Evolutionary conservation across 2,797 vertebrate genomes (phyloP), one percentile per base, ranked within the genome.

Genomic region (Enteromius viviparus): DNA sequence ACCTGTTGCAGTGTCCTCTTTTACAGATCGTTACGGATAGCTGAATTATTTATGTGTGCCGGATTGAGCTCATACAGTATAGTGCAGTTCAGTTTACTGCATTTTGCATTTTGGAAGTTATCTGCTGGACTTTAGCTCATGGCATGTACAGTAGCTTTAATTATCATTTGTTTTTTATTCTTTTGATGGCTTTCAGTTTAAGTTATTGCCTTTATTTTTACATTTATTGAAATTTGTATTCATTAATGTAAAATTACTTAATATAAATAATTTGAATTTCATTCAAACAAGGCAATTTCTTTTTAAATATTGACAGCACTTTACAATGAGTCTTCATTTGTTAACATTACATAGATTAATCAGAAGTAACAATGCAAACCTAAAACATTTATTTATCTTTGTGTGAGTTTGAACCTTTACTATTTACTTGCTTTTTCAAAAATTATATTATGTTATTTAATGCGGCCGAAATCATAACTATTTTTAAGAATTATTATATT

Each of bases 11-110:
- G 19, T 51, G 64, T 62, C 78, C 83, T 86, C 68, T 23, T 82
- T 82, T 53, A 23, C 65, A 40, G 32, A 82, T 72, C 60, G 53
- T 68, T 74, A 80, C 4, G 11, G 65, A 70, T 45, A 29, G 42
- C 40, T 72, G 69, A 84, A 85, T 87, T 82, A 87, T 82, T 87
- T 23, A 82, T 70, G 55, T 10, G 17, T 42, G 34, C 23, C 6
- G 60, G 34, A 76, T 55, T 32, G 37, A n/a, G 64, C 17, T 55
- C 34, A 14, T 11, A 40, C 45, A 14, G 21, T 82, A 53, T 12
- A 37, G 6, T 40, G 12, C 42, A 34, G 51, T 55, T 58, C 11
- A 23, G 72, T 71, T 34, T 58, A 47, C 23, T 58, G 3, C 12
- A 17, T 80, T 77, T 29, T 10, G 40, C 55, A 17, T 26, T 70